Evolutionary conservation across 2,797 vertebrate species (phyloP), one percentile per base, ranked within the genome.

Genomic region (Amniataba percoides): DNA sequence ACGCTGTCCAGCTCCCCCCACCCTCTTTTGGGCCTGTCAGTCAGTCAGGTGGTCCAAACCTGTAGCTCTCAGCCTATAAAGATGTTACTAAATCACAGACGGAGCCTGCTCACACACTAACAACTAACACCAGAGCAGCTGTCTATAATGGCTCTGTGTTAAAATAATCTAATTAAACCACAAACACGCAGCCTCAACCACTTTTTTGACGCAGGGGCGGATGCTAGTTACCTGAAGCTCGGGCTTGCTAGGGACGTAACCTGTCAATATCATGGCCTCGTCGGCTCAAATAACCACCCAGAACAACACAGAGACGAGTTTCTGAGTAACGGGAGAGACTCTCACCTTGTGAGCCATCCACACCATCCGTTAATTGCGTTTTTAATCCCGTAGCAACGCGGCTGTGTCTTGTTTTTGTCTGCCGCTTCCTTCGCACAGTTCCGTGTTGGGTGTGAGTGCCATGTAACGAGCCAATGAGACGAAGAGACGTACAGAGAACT

Each of bases 371-470:
- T 31, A 27, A 49, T 13, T 13, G 5, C 70, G 59, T 53, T 71
- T 73, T 84, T 65, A 71, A 71, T 73, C 72, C 67, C 70, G 58
- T 57, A 66, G 69, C 80, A 55, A 40, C 81, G 39, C 86, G 48
- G 82, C 65, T 79, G 49, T 82, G 48, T 65, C 75, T 89, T 89
- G 87, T 90, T 90, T 87, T 89, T 86, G 88, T 90, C 84, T 83
- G 68, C 71, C 78, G 90, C 89, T 95, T 95, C 93, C 93, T 36
- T 92, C 68, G 66, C 87, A 14, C 18, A 71, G 62, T 94, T 95
- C 92, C 93, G 84, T 36, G 57, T 90, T 78, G 13, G 9, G 5
- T 52, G 80, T 87, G 83, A 94, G 19, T 81, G 90, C 1, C 83
- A 71, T 16, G 16, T 7, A 7, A 7, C 0, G 2, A 7, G 58